A percentile compares a stretch with the other conserved stretches of the same genome.
Conservation (phyloP, 2,113 vertebrate species). For the Platysternon megacephalum region DNA sequence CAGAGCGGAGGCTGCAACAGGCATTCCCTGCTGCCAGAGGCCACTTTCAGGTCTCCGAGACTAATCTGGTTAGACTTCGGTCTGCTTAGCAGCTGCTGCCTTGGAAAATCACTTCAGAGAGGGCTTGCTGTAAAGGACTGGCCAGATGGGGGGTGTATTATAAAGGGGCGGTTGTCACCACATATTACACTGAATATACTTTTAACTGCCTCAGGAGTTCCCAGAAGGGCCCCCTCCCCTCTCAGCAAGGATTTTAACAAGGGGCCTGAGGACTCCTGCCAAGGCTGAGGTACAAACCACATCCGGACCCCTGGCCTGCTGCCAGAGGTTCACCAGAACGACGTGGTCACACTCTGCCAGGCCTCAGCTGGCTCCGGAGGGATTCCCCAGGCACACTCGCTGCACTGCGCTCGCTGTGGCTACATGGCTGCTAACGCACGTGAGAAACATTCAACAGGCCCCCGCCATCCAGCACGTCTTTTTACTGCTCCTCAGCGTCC, state of each 20-base stretch:
- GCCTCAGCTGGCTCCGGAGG: background rate
- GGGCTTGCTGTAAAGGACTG: background rate
- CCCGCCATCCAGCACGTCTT: background rate
- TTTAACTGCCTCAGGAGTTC: background rate
- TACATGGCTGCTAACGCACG: background rate
- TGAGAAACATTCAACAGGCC: background rate
- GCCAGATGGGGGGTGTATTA: background rate
- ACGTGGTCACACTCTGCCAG: background rate
- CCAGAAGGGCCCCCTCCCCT: background rate
- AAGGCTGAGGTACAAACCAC: background rate
- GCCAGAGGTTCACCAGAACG: background rate
- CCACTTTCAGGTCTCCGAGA: too few species aligned
- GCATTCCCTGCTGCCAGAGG: background rate
- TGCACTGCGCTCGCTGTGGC: background rate
- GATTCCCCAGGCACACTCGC: background rate
- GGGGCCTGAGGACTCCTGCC: background rate
- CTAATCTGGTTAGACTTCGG: rapidly evolving
- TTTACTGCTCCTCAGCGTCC: background rate
- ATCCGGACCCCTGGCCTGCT: background rate
- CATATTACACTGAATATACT: rapidly evolving
- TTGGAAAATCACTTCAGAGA: background rate
- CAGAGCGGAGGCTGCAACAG: background rate
- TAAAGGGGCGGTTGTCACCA: background rate
- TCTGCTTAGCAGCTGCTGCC: background rate
- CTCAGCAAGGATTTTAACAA: background rate